Percentiles rank a stretch among this genome's conserved stretches.
These are phyloP conservation scores for Heliconius ethilla DNA, from an alignment of 2,888 invertebrate species.

Conservation along the genomic window DNA sequence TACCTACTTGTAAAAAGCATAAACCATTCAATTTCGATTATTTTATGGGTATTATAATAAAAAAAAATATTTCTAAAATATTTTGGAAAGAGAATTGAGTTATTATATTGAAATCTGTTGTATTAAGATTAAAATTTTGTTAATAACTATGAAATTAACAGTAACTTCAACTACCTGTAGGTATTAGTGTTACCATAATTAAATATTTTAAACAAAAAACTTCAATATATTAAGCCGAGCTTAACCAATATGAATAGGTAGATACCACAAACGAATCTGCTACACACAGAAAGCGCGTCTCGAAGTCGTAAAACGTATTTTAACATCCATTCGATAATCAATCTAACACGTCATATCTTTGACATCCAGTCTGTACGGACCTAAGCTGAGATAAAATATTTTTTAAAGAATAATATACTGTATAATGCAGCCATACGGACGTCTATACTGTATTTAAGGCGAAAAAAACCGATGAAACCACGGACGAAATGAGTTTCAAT, in stretches of 20 bases:
- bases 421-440: constrained; percentile 48
- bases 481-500: constrained; percentile 76
- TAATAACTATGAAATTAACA: background rate
- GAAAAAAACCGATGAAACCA: constrained; percentile 64
- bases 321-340: constrained; percentile 83
- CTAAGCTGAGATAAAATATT: constrained; percentile 57
- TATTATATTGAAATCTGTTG: no score
- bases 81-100: background rate
- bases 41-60: no score
- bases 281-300: constrained; percentile 73
- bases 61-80: background rate
- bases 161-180: background rate
- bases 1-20: constrained; percentile 3
- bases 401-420: constrained; percentile 49
- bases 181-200: no score
- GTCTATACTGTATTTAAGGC: constrained; percentile 53
- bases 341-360: constrained; percentile 83
- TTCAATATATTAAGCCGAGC: constrained; percentile 24
- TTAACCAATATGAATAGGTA: constrained; percentile 48
- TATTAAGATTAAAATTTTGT: no score
- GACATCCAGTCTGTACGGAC: constrained; percentile 77
- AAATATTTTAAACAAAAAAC: constrained; percentile 19
- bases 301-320: constrained; percentile 81
- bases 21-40: background rate
- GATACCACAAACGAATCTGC: constrained; percentile 68